Conservation (phyloP, 2,888 invertebrate genomes). For the Acheta domesticus region DNA sequence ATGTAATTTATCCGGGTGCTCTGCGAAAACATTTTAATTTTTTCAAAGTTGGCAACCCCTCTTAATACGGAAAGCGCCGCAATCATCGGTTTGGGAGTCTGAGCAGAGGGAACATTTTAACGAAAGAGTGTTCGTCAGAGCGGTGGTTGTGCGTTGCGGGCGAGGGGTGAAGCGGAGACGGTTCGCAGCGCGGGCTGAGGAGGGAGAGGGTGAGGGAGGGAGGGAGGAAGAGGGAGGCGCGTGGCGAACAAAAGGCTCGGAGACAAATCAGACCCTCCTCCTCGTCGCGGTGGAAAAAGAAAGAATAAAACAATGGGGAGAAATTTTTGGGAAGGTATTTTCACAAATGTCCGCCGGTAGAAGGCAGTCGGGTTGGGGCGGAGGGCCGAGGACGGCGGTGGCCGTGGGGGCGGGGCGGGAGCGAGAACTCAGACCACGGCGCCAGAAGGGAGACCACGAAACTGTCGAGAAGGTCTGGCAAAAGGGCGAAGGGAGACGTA, state of each 20-base stretch:
- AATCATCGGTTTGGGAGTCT: conserved; percentile 1
- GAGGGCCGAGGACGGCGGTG: background rate
- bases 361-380: background rate
- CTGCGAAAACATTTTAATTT: background rate
- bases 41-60: conserved; percentile 4
- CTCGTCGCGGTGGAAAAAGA: conserved; percentile 8
- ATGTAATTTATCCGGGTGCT: background rate
- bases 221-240: background rate
- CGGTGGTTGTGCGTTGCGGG: background rate
- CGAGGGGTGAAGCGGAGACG: background rate
- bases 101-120: background rate
- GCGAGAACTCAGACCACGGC: background rate
- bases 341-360: conserved; percentile 18
- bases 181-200: too few relatives aligned
- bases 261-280: conserved; percentile 2
- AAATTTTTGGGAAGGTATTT: background rate
- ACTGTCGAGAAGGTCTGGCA: too few relatives aligned
- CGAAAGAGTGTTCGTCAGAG: background rate
- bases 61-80: background rate
- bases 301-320: conserved; percentile 18
- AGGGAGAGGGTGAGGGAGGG: background rate
- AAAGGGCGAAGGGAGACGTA: too few relatives aligned
- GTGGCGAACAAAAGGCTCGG: conserved; percentile 1
- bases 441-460: too few relatives aligned
- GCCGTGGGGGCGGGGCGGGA: background rate